Percentiles rank a stretch among this genome's conserved stretches.
phyloP scores from a whole-genome alignment of 2,113 vertebrate genomes.

The Herpetotheres cachinnans region DNA sequence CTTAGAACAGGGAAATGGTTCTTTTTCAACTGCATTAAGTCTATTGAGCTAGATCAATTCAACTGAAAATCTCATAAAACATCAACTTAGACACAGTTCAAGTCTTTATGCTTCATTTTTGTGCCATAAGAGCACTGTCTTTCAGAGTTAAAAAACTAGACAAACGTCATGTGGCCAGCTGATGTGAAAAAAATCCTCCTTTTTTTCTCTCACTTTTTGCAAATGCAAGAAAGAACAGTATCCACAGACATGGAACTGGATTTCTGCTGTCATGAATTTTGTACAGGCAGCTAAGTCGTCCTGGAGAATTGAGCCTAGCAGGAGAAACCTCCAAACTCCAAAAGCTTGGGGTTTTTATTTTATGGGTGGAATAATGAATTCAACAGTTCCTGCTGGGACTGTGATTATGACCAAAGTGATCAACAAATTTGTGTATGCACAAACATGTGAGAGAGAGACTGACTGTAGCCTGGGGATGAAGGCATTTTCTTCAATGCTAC shows the following conservation, averaged over 20 bases:
- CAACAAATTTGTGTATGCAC: neutral
- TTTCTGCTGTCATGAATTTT: neutral
- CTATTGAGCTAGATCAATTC: neutral
- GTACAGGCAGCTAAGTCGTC: neutral
- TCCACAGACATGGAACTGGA: neutral
- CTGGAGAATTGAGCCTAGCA: neutral
- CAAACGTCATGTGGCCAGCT: neutral
- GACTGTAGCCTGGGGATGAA: neutral
- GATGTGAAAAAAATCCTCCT: neutral
- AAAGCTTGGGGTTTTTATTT: neutral
- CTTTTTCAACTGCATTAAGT: neutral
- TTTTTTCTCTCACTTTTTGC: neutral
- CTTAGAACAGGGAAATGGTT: neutral
- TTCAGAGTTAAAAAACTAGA: neutral
- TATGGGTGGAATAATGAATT: neutral
- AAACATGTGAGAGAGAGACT: neutral
- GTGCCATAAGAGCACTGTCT: neutral
- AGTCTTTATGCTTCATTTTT: neutral
- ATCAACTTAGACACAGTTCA: neutral
- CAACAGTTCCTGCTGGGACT: neutral
- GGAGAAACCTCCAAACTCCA: neutral
- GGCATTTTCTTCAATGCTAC: neutral
- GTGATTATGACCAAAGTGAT: neutral
- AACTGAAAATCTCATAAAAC: neutral
- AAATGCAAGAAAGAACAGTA: neutral